phyloP scores from a whole-genome alignment of 1,140 invertebrate genomes.

The Dendroctonus valens region DNA sequence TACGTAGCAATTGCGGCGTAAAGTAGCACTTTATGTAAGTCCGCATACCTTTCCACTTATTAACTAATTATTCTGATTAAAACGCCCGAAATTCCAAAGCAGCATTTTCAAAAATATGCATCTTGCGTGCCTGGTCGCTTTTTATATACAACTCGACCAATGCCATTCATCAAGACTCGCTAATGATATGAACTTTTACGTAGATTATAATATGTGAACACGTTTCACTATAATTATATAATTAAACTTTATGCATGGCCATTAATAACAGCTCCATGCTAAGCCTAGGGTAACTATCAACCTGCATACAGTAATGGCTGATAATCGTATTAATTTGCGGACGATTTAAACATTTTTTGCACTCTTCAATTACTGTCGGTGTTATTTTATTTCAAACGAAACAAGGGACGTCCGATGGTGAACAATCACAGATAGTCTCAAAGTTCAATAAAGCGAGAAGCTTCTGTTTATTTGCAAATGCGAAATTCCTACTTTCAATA shows the following conservation, averaged over 20 bases:
- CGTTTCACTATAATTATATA: slow-evolving; percentile 26
- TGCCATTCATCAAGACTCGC: neutral
- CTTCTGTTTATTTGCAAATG: too few species aligned
- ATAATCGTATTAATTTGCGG: slow-evolving; percentile 7
- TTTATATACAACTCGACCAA: neutral
- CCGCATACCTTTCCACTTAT: too few species aligned
- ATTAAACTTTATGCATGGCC: slow-evolving; percentile 14
- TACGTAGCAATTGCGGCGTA: too few species aligned
- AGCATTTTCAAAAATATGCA: too few species aligned
- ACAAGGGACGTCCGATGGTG: neutral
- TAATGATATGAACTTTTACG: slow-evolving; percentile 11
- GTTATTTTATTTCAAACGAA: neutral
- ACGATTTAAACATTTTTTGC: slow-evolving; percentile 3
- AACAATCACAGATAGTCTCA: too few species aligned
- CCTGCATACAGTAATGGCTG: slow-evolving; percentile 3
- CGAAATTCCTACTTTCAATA: too few species aligned
- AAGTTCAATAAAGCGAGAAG: too few species aligned
- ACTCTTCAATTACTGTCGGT: neutral
- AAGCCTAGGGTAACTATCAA: neutral
- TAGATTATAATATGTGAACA: slow-evolving; percentile 21
- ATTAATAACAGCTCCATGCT: slow-evolving; percentile 12
- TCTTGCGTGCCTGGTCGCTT: neutral
- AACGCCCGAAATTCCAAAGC: too few species aligned
- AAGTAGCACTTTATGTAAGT: too few species aligned
- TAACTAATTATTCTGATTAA: too few species aligned